phyloP scores from a whole-genome alignment of 2,797 vertebrate genomes.

The Pogonophryne albipinna region DNA sequence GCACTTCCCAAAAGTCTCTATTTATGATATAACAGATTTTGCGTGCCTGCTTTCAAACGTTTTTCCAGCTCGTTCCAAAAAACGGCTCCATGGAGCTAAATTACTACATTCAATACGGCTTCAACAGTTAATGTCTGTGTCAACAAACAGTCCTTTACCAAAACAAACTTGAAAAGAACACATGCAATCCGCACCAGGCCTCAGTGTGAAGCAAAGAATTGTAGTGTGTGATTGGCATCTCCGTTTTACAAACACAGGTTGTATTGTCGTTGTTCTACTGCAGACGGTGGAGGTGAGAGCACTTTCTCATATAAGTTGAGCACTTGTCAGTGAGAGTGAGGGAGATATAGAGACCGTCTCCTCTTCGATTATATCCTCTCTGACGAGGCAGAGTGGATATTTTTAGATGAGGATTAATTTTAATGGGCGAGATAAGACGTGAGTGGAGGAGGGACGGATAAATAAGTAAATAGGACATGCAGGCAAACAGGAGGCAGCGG shows the following conservation, averaged over 20 bases:
- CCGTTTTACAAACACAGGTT: slow-evolving; percentile 51
- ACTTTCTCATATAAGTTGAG: slow-evolving; percentile 36
- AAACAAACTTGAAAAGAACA: slow-evolving; percentile 43
- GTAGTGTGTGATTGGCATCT: slow-evolving; percentile 46
- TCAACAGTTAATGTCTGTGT: slow-evolving; percentile 18
- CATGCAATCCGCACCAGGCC: slow-evolving; percentile 29
- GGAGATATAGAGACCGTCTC: slow-evolving; percentile 39
- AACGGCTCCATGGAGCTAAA: slow-evolving; percentile 21
- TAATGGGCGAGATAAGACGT: slow-evolving; percentile 79
- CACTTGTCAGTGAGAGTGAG: slow-evolving; percentile 12
- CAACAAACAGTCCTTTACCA: slow-evolving; percentile 32
- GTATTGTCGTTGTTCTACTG: slow-evolving; percentile 33
- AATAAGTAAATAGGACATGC: slow-evolving; percentile 83
- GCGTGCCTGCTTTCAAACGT: slow-evolving; percentile 3
- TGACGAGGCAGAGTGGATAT: slow-evolving; percentile 70
- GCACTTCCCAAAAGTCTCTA: background rate
- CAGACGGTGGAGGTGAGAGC: slow-evolving; percentile 28
- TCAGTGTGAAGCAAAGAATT: slow-evolving; percentile 28
- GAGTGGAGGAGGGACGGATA: slow-evolving; percentile 71
- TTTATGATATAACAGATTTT: slow-evolving; percentile 20
- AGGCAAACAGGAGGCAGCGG: slow-evolving; percentile 72
- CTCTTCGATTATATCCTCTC: slow-evolving; percentile 58
- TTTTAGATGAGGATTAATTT: slow-evolving; percentile 83
- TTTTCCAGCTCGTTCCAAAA: background rate
- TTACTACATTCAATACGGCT: slow-evolving; percentile 14